Evolutionary conservation across 2,113 vertebrate species (phyloP).

Genomic region (Crotophaga sulcirostris): DNA sequence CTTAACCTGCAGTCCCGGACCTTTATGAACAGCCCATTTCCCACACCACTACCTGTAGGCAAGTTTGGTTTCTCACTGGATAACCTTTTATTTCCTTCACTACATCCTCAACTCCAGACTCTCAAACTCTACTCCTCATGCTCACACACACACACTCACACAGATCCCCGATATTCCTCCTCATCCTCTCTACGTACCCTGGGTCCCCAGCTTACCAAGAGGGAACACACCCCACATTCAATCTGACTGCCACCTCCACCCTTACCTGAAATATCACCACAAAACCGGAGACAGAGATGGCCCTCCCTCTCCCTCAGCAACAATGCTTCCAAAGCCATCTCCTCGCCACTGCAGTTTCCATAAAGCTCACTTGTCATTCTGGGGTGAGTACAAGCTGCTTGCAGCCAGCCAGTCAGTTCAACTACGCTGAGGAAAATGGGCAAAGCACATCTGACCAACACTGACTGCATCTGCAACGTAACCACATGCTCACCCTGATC

Average conservation of each 20-base stretch:
- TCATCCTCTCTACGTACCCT: not conserved
- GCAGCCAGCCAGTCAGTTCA: not conserved
- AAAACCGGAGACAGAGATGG: not conserved
- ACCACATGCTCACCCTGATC: not conserved
- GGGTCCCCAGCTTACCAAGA: not conserved
- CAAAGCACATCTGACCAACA: not conserved
- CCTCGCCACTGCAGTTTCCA: not conserved
- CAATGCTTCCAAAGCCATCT: not conserved
- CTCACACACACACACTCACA: no score
- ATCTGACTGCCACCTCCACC: not conserved
- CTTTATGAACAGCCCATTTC: not conserved
- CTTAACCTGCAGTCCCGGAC: not conserved
- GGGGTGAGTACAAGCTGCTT: not conserved
- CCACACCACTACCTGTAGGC: not conserved
- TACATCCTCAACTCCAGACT: not conserved
- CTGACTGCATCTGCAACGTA: not conserved
- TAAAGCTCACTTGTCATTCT: not conserved
- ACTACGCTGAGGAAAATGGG: not conserved
- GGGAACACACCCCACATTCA: not conserved
- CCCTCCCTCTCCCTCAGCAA: not conserved
- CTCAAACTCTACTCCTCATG: not conserved
- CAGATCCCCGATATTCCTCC: not conserved
- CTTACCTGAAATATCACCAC: not conserved
- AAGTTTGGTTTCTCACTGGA: not conserved
- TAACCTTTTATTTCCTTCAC: not conserved